Percentiles rank a stretch among this genome's conserved stretches.
phyloP scores from a whole-genome alignment of 2,113 vertebrate genomes.

The Cathartes aura region DNA sequence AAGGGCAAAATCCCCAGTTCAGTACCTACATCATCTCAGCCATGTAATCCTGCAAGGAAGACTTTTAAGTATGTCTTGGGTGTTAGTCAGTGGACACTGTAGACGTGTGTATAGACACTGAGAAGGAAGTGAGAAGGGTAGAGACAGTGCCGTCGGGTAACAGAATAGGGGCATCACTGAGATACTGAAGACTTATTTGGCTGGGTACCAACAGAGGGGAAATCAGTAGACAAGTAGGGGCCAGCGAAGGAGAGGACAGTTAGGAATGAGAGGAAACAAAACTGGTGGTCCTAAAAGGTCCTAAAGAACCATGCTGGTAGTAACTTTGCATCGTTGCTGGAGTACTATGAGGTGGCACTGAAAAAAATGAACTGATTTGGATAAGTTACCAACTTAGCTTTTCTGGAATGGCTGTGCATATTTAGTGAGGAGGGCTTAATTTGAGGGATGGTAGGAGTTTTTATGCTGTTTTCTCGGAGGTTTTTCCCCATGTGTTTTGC shows the following conservation, averaged over 20 bases:
- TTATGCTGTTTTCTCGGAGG: not conserved
- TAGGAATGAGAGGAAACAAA: not conserved
- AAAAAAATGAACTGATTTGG: not conserved
- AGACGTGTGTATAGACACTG: not conserved
- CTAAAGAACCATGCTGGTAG: fast-evolving
- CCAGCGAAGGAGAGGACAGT: not conserved
- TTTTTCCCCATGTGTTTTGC: not conserved
- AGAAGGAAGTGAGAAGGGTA: not conserved
- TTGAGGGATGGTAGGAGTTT: not conserved
- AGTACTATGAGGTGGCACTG: not conserved
- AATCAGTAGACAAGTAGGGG: not conserved
- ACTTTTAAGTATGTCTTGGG: not conserved
- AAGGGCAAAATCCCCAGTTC: not conserved
- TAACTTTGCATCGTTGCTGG: not conserved
- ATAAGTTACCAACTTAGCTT: not conserved
- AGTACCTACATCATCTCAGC: not conserved
- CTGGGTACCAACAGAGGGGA: not conserved
- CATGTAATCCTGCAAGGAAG: not conserved
- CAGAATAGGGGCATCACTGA: not conserved
- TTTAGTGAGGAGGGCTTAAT: not conserved
- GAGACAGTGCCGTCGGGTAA: not conserved
- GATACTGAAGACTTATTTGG: not conserved
- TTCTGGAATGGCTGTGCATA: not conserved
- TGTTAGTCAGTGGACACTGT: not conserved
- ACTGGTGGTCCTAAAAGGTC: not conserved